phyloP scores from a whole-genome alignment of 35 echinoderm and acorn worm species.

The Strongylocentrotus purpuratus region DNA sequence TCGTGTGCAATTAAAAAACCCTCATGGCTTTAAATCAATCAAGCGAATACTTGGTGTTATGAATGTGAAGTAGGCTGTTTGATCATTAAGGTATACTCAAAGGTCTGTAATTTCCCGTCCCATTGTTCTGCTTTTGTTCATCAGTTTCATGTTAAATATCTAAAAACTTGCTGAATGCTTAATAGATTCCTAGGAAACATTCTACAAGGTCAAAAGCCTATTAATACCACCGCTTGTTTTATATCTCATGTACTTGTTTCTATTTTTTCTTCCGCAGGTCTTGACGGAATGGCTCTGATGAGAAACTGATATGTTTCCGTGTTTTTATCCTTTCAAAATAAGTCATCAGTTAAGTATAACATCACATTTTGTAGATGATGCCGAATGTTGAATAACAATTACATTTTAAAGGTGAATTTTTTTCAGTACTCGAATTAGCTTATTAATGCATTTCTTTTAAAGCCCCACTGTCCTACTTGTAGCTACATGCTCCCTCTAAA shows the following conservation, averaged over 20 bases:
- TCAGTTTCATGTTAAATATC: too few species aligned
- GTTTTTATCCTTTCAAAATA: neutral
- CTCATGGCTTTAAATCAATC: neutral
- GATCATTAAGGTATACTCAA: too few species aligned
- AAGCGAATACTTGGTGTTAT: neutral
- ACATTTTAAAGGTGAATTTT: neutral
- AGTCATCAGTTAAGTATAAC: neutral
- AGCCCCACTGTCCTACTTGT: too few species aligned
- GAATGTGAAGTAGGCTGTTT: neutral
- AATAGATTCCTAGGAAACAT: too few species aligned
- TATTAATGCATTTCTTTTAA: too few species aligned
- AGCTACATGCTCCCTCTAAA: too few species aligned
- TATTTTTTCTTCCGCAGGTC: neutral
- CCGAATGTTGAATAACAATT: neutral
- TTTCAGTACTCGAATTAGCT: neutral
- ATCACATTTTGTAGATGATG: neutral
- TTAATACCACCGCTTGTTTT: neutral
- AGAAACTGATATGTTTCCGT: neutral
- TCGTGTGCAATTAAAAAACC: too few species aligned
- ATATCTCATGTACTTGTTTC: neutral
- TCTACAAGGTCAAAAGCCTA: too few species aligned
- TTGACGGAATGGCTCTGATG: slow-evolving; percentile 9
- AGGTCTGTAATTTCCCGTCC: too few species aligned
- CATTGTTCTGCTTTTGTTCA: too few species aligned
- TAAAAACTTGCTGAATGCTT: too few species aligned